These are phyloP conservation scores for Volucella zonaria DNA, from an alignment of 2,888 invertebrate species.

Conservation along the genomic window DNA sequence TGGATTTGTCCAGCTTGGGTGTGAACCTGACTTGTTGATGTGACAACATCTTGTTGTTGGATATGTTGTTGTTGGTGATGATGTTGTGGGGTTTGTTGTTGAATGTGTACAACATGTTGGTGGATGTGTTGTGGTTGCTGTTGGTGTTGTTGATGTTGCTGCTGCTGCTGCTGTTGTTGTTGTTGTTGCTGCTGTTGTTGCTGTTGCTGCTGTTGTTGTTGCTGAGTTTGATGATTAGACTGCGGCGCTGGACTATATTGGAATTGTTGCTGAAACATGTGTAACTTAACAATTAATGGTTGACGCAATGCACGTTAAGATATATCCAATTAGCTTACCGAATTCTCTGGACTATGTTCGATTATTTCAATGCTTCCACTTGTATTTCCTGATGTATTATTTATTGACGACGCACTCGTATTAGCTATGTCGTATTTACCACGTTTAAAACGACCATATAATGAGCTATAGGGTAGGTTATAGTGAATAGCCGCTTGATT, in stretches of 20 bases:
- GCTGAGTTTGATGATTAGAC: constrained; percentile 75
- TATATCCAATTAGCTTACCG: constrained; percentile 78
- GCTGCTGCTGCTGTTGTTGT: constrained; percentile 76
- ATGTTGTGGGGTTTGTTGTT: constrained; percentile 77
- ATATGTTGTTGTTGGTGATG: constrained; percentile 80
- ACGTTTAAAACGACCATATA: constrained; percentile 94
- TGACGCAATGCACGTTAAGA: constrained; percentile 74
- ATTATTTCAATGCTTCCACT: constrained; percentile 82
- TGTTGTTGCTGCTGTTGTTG: constrained; percentile 75
- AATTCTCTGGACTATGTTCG: constrained; percentile 83
- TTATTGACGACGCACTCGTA: constrained; percentile 79
- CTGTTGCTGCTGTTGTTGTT: constrained; percentile 81
- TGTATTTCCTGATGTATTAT: constrained; percentile 81
- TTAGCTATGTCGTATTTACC: constrained; percentile 88
- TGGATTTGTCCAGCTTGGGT: constrained; percentile 79
- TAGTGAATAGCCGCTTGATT: constrained; percentile 96
- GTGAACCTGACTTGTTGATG: constrained; percentile 81
- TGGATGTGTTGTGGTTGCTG: constrained; percentile 79
- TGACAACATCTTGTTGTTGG: constrained; percentile 81
- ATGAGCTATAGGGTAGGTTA: constrained; percentile 94
- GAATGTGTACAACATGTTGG: constrained; percentile 81
- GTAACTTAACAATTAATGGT: constrained; percentile 81
- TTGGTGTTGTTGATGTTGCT: constrained; percentile 73
- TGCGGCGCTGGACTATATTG: constrained; percentile 81
- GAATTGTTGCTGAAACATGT: constrained; percentile 83